Conservation (phyloP, 2,113 vertebrate genomes). For the Rhineura floridana region DNA sequence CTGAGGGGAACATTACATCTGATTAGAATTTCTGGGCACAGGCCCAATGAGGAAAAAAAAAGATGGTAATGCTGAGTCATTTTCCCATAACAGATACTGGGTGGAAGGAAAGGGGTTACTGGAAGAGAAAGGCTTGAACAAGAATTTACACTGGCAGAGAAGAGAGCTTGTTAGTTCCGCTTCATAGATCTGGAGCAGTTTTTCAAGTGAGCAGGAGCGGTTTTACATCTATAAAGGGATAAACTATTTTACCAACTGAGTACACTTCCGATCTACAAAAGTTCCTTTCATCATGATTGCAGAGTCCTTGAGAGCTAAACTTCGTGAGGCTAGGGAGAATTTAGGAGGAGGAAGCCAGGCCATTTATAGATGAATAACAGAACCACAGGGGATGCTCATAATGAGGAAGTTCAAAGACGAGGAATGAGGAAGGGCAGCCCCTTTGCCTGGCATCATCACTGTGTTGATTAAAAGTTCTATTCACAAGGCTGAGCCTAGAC, state of each 20-base stretch:
- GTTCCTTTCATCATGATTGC: neutral
- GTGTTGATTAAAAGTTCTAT: neutral
- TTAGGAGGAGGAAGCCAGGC: neutral
- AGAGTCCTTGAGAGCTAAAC: neutral
- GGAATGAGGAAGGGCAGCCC: neutral
- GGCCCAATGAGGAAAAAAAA: neutral
- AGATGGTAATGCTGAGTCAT: neutral
- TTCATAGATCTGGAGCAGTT: neutral
- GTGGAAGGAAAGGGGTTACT: neutral
- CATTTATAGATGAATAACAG: neutral
- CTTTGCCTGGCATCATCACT: neutral
- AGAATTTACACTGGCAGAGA: neutral
- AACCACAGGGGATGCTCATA: neutral
- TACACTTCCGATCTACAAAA: neutral
- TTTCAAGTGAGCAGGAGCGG: neutral
- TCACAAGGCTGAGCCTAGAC: neutral
- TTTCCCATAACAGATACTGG: neutral
- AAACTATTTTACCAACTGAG: neutral
- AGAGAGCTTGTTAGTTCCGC: neutral
- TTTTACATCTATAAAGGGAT: neutral
- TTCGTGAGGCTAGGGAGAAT: neutral
- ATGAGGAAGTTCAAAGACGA: conserved; percentile 1
- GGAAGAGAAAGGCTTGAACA: neutral
- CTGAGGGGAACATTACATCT: no score
- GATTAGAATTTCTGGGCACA: neutral